Conservation (phyloP, 2,888 invertebrate genomes). For the Herminia tarsipennalis region DNA sequence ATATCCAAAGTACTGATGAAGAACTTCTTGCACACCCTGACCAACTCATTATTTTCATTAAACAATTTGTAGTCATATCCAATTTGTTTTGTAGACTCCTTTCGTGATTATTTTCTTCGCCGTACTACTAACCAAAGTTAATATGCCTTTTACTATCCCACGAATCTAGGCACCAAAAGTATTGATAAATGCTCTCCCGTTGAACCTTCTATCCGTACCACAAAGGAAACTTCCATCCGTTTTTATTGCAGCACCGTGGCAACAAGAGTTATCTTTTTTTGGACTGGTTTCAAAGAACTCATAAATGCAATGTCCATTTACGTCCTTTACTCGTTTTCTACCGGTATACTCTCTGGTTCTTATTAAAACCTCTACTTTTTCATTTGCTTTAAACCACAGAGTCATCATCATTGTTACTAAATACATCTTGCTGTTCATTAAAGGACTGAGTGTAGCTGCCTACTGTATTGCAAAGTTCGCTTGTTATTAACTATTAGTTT, state of each 20-base stretch:
- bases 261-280: neutral
- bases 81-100: neutral
- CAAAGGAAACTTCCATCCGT: constrained; percentile 6
- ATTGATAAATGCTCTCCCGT: constrained; percentile 5
- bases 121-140: constrained; percentile 4
- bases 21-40: neutral
- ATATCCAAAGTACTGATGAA: constrained; percentile 2
- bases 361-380: constrained; percentile 7
- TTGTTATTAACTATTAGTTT: no score
- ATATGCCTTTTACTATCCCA: constrained; percentile 9
- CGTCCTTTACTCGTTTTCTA: neutral
- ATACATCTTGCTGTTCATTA: constrained; percentile 2
- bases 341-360: constrained; percentile 4
- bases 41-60: neutral
- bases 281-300: neutral
- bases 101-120: neutral
- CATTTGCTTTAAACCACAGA: constrained; percentile 3
- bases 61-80: neutral
- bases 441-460: no score
- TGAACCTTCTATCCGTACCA: no score
- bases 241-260: neutral
- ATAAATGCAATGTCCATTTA: neutral
- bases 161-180: constrained; percentile 8
- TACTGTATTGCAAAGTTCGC: no score
- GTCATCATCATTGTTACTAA: constrained; percentile 4